These are phyloP conservation scores for Echeneis naucrates DNA, from an alignment of 2,797 vertebrate species.

Conservation along the genomic window DNA sequence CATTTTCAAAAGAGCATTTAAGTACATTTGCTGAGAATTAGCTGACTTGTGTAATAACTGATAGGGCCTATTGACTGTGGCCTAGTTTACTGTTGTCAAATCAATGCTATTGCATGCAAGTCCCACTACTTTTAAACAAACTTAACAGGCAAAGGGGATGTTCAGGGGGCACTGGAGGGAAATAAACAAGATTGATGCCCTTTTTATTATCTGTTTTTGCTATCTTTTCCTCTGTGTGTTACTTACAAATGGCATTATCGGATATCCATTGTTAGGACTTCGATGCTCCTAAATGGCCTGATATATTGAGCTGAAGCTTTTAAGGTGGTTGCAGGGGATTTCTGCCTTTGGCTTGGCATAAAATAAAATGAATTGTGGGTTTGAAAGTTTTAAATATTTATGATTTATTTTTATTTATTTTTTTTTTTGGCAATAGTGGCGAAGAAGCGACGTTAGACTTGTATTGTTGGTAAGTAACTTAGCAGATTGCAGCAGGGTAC, in stretches of 20 bases:
- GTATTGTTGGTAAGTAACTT: conserved; percentile 75
- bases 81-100: conserved; percentile 85
- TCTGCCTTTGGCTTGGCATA: conserved; percentile 83
- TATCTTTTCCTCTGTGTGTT: conserved; percentile 84
- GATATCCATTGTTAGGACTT: conserved; percentile 88
- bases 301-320: conserved; percentile 87
- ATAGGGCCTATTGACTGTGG: conserved; percentile 83
- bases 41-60: conserved; percentile 88
- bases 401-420: conserved; percentile 77
- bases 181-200: conserved; percentile 88
- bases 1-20: conserved; percentile 87
- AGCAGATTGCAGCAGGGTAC: conserved; percentile 72
- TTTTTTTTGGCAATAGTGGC: conserved; percentile 64
- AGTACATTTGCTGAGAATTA: conserved; percentile 88
- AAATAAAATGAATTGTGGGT: conserved; percentile 82
- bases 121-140: conserved; percentile 86
- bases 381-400: conserved; percentile 86
- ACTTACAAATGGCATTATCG: conserved; percentile 88
- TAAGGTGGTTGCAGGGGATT: conserved; percentile 86
- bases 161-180: conserved; percentile 80
- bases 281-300: conserved; percentile 86
- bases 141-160: conserved; percentile 78
- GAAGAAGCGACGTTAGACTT: conserved; percentile 69
- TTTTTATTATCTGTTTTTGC: conserved; percentile 88
- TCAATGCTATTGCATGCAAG: conserved; percentile 83